Base-by-base conservation (phyloP, 2,888 invertebrate species). In the Dysmachus trigonus region DNA sequence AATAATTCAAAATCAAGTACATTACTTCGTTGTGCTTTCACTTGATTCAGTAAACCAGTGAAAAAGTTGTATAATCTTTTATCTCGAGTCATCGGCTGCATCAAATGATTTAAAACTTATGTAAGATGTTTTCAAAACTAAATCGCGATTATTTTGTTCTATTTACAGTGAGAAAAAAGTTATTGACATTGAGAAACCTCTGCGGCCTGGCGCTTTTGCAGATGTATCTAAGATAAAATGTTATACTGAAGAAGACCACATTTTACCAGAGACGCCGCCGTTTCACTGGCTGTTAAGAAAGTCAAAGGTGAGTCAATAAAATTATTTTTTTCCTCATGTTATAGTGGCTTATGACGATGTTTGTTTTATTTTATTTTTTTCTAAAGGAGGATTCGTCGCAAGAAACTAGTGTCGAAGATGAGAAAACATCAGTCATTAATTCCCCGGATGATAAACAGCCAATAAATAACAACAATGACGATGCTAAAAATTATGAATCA, bases 121-220 rank as follows among this genome's bases (percentile, higher is more conserved):
- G 62, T 27, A 62, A 62, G 18, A 62, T 62, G 62, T 62, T 62
- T 62, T 62, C 27, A 62, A 62, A 62, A 62, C 62, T 62, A 62
- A 62, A 62, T 22, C 22, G 10, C 27, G 22, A 27, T 62, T 62
- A 62, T 62, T 62, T 62, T 62, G 10, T 62, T 53, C 33, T 85
- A 77, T 85, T 92, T 92, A 74, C 90, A 94, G 93, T 86, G 95
- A 95, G 47, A 95, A 95, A 89, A 95, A 94, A 88, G 93, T 93
- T 82, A 93, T 95, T 72, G 95, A 96, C 85, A 92, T 96, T 77
- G 94, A 94, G 86, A 95, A 95, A 89, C 95, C 96, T 0, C 93
- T 96, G 90, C 95, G 95, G 88, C 94, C 95, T 0, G 96, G 96
- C 71, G 96, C 96, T 0, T 97, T 97, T 91, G 96, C 95, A 6